These are phyloP conservation scores for Cheilosia scutellata DNA, from an alignment of 2,888 invertebrate genomes.

Conservation along the genomic window DNA sequence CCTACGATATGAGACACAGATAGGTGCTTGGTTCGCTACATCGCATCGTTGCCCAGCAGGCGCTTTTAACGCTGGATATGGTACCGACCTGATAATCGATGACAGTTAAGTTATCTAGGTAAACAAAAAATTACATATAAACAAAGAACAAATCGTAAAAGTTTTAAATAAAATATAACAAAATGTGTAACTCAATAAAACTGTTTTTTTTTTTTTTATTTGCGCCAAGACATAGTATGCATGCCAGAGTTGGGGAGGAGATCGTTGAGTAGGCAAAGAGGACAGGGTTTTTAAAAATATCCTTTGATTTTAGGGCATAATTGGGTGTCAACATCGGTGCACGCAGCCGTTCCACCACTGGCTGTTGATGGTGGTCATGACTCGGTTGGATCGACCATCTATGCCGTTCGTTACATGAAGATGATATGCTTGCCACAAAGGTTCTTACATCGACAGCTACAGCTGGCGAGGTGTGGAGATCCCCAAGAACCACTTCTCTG, in stretches of 20 bases:
- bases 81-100: constrained; percentile 79
- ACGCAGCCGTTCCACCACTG: constrained; percentile 80
- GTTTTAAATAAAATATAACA: constrained; percentile 17
- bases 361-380: constrained; percentile 83
- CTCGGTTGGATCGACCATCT: constrained; percentile 82
- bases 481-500: constrained; percentile 84
- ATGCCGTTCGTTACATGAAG: constrained; percentile 85
- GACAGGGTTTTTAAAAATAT: not conserved
- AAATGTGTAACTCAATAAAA: constrained; percentile 8
- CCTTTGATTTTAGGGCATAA: constrained; percentile 78
- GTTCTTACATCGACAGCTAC: constrained; percentile 85
- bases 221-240: constrained; percentile 46
- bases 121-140: constrained; percentile 17
- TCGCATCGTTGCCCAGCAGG: constrained; percentile 81
- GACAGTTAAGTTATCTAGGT: constrained; percentile 25
- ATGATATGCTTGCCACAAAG: constrained; percentile 87
- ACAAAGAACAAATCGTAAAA: constrained; percentile 32
- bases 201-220: constrained; percentile 31
- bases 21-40: constrained; percentile 81
- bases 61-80: constrained; percentile 83
- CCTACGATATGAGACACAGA: constrained; percentile 79
- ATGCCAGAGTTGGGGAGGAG: constrained; percentile 2
- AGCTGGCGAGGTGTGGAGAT: constrained; percentile 85
- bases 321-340: constrained; percentile 81
- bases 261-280: too few relatives aligned